Base-by-base conservation (phyloP, 1,140 invertebrate species). In the Xylocopa sonorina region DNA sequence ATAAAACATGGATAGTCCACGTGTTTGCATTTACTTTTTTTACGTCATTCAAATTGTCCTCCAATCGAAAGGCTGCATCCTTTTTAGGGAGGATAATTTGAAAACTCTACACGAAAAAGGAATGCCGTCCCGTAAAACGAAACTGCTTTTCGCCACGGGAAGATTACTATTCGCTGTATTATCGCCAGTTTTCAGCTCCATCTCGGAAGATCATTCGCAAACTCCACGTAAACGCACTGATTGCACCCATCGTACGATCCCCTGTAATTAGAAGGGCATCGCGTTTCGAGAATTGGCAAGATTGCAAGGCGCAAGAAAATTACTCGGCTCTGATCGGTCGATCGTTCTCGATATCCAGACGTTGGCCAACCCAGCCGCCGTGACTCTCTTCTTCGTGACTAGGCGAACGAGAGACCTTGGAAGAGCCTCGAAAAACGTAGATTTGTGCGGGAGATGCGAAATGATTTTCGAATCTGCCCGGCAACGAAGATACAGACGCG, bases 231-330 rank as follows among this genome's bases (percentile, higher is more conserved):
- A 72, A 46, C 41, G 41, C 14, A 32, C 27, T 58, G 53, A 72
- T 72, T 58, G 12, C 69, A 18, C 27, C 38, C 21, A 21, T 46
- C 55, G 21, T 1, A 24, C 21, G 18, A 55, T 38, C 53, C n/a
- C n/a, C 53, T 64, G 58, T 41, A 74, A 74, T 74, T 74, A 64
- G 9, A 74, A 50, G 24, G 21, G 14, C 4, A 34, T 72, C 51
- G 68, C 24, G 43, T 60, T 73, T 60, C 55, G n/a, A 14, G 29
- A n/a, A 73, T 73, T 62, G 24, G 58, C 34, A 34, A 16, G 46
- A 60, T 72, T 74, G 46, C 58, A 63, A 51, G 29, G 24, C 48
- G 34, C 58, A 51, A 64, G 43, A 51, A 50, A 63, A 74, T 74
- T 29, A 53, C 46, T 50, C 18, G 24, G 46, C 3, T 64, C 18